Base-by-base conservation (phyloP, 2,113 vertebrate genomes). In the Psittacara wagleri region DNA sequence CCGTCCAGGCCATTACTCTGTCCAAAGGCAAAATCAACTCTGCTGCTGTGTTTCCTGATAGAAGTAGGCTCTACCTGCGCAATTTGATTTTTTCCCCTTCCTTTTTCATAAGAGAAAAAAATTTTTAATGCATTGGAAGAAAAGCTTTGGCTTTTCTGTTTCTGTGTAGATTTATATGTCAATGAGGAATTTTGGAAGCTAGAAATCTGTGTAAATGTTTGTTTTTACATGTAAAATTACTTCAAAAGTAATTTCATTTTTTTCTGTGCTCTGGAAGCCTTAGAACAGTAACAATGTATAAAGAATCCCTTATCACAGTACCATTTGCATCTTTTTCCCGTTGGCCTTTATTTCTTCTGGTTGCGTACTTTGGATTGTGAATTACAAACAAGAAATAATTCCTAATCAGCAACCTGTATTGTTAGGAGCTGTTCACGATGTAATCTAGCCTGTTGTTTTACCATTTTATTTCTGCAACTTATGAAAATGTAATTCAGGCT, bases 1-100 rank as follows among this genome's bases (percentile, higher is more conserved):
- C 55, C 0, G 0, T 16, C 16, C 37, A 25, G 15, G 31, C 6
- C 2, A 2, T 69, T 79, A 7, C 29, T 75, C 44, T 31, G n/a
- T 55, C 17, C 29, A 35, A 57, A 76, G 17, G 48, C 57, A 94
- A 83, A 81, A 78, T 62, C 13, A 74, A 9, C 43, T 79, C 22
- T 51, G 13, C 15, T 61, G 2, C 52, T n/a, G 3, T 29, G 43
- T 31, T 79, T 88, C 27, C 11, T 68, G 33, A 51, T 9, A 10
- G 28, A 67, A 81, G 43, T 51, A 55, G 64, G 33, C 37, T 66
- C 5, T 20, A 17, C 8, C 27, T 27, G 3, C n/a, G 19, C 39
- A 62, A 19, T 66, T 57, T 66, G 28, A 13, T 52, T 55, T 72
- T 69, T 31, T 49, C 23, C 1, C 17, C 6, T 20, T 67, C 25